Percentiles rank a stretch among this genome's conserved stretches.
phyloP scores from a whole-genome alignment of 2,113 vertebrate genomes.

The Xenopus laevis region DNA sequence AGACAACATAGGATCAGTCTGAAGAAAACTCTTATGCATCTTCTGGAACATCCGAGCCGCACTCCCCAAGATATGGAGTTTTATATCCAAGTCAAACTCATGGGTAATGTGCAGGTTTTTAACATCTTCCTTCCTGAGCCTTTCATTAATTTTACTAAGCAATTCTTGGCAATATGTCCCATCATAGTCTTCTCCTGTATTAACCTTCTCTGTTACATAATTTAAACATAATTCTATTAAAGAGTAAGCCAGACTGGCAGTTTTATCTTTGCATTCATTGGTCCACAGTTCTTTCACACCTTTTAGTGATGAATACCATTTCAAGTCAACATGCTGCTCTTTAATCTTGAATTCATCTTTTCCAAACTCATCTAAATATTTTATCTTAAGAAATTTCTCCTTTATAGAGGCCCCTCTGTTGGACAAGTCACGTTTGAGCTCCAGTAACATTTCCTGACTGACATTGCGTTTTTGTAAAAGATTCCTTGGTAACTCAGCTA shows the following conservation, averaged over 20 bases:
- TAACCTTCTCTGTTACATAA: too few relatives aligned
- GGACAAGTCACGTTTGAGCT: constrained; percentile 58
- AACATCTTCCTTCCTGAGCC: not conserved
- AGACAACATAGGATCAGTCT: not conserved
- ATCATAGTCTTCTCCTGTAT: constrained; percentile 56
- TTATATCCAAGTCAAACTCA: constrained; percentile 31
- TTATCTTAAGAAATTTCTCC: constrained; percentile 54
- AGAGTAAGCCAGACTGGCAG: constrained; percentile 49
- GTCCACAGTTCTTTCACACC: not conserved
- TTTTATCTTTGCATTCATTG: constrained; percentile 16
- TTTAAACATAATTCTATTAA: constrained; percentile 52
- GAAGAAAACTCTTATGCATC: constrained; percentile 14
- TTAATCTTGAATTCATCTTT: constrained; percentile 49
- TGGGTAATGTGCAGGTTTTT: not conserved
- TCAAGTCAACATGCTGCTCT: constrained; percentile 17
- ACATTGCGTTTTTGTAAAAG: constrained; percentile 56
- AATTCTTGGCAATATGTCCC: constrained; percentile 46
- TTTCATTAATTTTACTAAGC: not conserved
- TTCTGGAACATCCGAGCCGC: not conserved
- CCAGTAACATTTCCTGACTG: constrained; percentile 44
- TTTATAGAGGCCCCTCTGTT: constrained; percentile 45
- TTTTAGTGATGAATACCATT: not conserved
- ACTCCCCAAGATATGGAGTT: constrained; percentile 1
- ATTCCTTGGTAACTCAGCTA: constrained; percentile 37
- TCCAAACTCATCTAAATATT: not conserved